Percentiles rank a stretch among this genome's conserved stretches.
Conservation (phyloP, 2,888 invertebrate genomes). For the Erannis defoliaria region DNA sequence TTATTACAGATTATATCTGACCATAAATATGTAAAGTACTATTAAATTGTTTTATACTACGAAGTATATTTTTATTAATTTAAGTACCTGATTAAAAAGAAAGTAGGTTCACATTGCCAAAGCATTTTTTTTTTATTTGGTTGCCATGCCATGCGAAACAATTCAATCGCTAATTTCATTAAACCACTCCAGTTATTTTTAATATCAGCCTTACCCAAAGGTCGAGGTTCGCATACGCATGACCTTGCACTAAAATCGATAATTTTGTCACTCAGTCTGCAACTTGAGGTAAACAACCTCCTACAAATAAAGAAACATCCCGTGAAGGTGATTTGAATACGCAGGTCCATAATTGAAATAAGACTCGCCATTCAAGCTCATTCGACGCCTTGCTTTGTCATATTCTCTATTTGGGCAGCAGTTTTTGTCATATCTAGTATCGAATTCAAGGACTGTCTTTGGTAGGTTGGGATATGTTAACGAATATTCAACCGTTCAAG, state of each 20-base stretch:
- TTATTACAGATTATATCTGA: too few relatives aligned
- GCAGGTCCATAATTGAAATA: slow-evolving; percentile 16
- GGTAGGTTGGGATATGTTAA: slow-evolving; percentile 16
- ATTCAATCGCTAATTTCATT: not conserved
- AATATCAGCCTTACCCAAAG: slow-evolving; percentile 34
- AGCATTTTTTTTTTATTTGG: too few relatives aligned
- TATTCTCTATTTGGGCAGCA: slow-evolving; percentile 30
- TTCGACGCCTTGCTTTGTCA: slow-evolving; percentile 27
- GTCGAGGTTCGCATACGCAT: slow-evolving; percentile 30
- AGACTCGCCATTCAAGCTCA: slow-evolving; percentile 24
- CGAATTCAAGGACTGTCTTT: slow-evolving; percentile 20
- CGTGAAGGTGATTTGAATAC: slow-evolving; percentile 34
- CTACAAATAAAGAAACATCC: slow-evolving; percentile 24
- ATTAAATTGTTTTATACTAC: too few relatives aligned
- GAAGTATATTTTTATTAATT: too few relatives aligned
- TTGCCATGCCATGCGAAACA: not conserved
- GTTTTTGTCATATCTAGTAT: slow-evolving; percentile 37
- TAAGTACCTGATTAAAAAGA: too few relatives aligned
- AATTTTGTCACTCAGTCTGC: slow-evolving; percentile 39
- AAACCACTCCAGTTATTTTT: slow-evolving; percentile 28
- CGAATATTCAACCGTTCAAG: not conserved
- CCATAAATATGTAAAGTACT: too few relatives aligned
- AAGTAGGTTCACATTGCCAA: too few relatives aligned
- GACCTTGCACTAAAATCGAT: slow-evolving; percentile 46
- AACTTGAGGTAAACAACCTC: slow-evolving; percentile 42